Conservation (phyloP, 2,888 invertebrate genomes). For the Plagiodera versicolora region DNA sequence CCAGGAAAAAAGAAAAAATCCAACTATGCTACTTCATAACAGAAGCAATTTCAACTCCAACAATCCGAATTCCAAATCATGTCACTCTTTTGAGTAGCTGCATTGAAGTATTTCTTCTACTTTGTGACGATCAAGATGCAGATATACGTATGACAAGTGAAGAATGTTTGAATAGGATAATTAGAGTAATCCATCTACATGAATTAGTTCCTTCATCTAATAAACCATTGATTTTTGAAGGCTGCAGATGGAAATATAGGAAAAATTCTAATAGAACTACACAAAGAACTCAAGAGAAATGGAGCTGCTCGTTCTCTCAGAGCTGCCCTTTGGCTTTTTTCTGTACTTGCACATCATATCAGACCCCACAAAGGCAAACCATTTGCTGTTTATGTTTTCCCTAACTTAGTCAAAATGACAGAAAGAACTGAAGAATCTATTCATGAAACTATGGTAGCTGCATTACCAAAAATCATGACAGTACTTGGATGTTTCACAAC, state of each 20-base stretch:
- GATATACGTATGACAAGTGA: conserved; percentile 80
- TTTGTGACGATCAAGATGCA: conserved; percentile 77
- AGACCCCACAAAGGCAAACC: conserved; percentile 77
- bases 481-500: conserved; percentile 69
- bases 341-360: conserved; percentile 73
- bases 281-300: conserved; percentile 81
- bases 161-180: conserved; percentile 78
- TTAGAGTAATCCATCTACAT: conserved; percentile 55
- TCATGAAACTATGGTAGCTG: conserved; percentile 67
- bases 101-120: conserved; percentile 69
- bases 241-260: conserved; percentile 68
- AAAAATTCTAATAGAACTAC: conserved; percentile 77
- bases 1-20: conserved; percentile 76
- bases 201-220: not conserved
- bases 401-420: conserved; percentile 72
- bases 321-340: conserved; percentile 76
- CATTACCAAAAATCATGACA: conserved; percentile 67
- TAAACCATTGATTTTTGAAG: conserved; percentile 41
- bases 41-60: conserved; percentile 69
- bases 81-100: conserved; percentile 70
- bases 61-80: conserved; percentile 62
- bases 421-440: conserved; percentile 72
- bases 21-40: conserved; percentile 71
- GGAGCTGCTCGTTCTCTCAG: conserved; percentile 70
- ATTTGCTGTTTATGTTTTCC: conserved; percentile 74